phyloP scores from a whole-genome alignment of 2,113 vertebrate species.

The Myrmecobius fasciatus region DNA sequence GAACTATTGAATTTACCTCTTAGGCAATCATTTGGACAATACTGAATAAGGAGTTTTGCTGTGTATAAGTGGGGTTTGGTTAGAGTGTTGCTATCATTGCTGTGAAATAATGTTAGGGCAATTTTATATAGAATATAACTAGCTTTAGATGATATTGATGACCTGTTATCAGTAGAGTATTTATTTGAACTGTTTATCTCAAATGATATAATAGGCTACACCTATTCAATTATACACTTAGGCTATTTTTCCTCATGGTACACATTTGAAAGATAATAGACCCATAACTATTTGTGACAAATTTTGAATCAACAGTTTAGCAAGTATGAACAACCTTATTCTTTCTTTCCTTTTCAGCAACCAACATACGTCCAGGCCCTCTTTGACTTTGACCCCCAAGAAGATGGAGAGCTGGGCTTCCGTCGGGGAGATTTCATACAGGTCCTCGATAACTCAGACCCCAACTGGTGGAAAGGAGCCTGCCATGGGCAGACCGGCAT shows the following conservation, averaged over 20 bases:
- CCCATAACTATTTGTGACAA: background rate
- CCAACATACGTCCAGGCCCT: conserved; percentile 97
- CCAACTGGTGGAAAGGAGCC: conserved; percentile 99
- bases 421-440: conserved; percentile 98
- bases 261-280: background rate
- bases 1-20: background rate
- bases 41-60: background rate
- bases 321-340: background rate
- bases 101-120: background rate
- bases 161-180: background rate
- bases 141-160: background rate
- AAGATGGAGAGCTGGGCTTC: conserved; percentile 98
- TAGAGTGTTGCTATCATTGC: background rate
- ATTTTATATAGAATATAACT: background rate
- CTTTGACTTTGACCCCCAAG: conserved; percentile 99
- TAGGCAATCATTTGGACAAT: background rate
- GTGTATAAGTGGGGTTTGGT: background rate
- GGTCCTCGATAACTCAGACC: conserved; percentile 99
- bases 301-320: background rate
- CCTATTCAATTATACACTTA: background rate
- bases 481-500: conserved; percentile 98
- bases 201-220: background rate
- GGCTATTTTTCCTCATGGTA: background rate
- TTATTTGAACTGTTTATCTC: background rate
- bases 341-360: conserved; percentile 84